A percentile compares a stretch with the other conserved stretches of the same genome.
Conservation (phyloP, 2,797 vertebrate species). For the Notamacropus eugenii region DNA sequence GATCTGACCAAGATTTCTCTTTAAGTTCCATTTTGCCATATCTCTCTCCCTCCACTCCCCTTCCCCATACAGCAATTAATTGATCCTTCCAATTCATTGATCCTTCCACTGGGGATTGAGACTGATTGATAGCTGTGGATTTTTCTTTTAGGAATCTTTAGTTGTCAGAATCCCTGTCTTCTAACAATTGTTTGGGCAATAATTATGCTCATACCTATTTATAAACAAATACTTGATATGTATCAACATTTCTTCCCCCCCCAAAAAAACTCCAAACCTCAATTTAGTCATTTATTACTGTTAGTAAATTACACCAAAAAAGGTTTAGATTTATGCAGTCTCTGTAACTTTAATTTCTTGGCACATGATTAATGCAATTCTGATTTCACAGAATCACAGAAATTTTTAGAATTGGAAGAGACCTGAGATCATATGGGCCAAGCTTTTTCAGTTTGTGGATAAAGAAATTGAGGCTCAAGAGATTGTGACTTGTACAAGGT, state of each 20-base stretch:
- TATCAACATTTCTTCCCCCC: neutral
- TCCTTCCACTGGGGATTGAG: neutral
- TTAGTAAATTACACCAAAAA: slow-evolving; percentile 74
- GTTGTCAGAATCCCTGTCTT: neutral
- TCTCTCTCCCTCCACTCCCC: neutral
- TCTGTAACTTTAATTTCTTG: slow-evolving; percentile 74
- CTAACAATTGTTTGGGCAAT: neutral
- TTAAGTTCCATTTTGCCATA: neutral
- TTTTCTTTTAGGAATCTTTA: neutral
- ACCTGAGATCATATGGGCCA: neutral
- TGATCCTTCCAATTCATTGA: neutral
- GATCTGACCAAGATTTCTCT: neutral
- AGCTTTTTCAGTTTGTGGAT: neutral
- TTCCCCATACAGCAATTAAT: neutral
- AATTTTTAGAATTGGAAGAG: neutral
- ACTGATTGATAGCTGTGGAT: neutral
- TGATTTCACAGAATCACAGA: slow-evolving; percentile 59
- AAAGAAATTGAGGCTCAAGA: neutral
- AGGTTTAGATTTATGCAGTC: slow-evolving; percentile 72
- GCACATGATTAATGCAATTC: slow-evolving; percentile 68
- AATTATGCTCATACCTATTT: neutral
- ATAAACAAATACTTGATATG: neutral
- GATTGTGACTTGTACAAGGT: neutral
- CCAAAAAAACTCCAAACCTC: neutral
- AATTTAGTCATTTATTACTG: slow-evolving; percentile 67